phyloP scores from a whole-genome alignment of 2,797 vertebrate species.

The Cyprinodon diabolis region DNA sequence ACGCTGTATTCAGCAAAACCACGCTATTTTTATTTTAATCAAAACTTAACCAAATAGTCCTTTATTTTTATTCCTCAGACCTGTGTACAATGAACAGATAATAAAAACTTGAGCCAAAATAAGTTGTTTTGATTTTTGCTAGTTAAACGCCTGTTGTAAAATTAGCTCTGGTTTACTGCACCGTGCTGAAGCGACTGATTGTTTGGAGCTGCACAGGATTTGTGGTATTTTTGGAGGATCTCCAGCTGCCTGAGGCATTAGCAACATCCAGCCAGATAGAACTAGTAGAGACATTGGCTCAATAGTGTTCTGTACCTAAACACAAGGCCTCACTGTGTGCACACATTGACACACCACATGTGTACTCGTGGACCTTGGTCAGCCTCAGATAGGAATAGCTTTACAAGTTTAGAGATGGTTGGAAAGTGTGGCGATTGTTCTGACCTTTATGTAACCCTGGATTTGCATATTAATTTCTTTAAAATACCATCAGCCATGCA shows the following conservation, averaged over 20 bases:
- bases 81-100: neutral
- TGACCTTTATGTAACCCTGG: slow-evolving; percentile 12
- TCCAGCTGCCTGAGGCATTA: slow-evolving; percentile 58
- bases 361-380: slow-evolving; percentile 5
- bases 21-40: neutral
- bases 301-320: slow-evolving; percentile 26
- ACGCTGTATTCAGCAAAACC: neutral
- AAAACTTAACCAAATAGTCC: neutral
- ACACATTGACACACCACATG: slow-evolving; percentile 14
- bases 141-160: slow-evolving; percentile 40
- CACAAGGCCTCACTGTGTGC: slow-evolving; percentile 28
- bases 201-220: slow-evolving; percentile 41
- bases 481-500: slow-evolving; percentile 3
- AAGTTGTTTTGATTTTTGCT: neutral
- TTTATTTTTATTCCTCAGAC: neutral
- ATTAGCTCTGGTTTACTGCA: slow-evolving; percentile 30
- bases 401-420: neutral
- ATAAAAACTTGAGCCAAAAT: slow-evolving; percentile 10
- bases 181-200: slow-evolving; percentile 33
- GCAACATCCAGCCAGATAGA: slow-evolving; percentile 68
- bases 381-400: slow-evolving; percentile 15
- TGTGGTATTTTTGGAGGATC: slow-evolving; percentile 68
- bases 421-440: neutral
- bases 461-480: neutral
- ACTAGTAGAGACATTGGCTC: slow-evolving; percentile 55